Evolutionary conservation across 2,113 vertebrate species (phyloP).

Genomic region (Megaleporinus macrocephalus): DNA sequence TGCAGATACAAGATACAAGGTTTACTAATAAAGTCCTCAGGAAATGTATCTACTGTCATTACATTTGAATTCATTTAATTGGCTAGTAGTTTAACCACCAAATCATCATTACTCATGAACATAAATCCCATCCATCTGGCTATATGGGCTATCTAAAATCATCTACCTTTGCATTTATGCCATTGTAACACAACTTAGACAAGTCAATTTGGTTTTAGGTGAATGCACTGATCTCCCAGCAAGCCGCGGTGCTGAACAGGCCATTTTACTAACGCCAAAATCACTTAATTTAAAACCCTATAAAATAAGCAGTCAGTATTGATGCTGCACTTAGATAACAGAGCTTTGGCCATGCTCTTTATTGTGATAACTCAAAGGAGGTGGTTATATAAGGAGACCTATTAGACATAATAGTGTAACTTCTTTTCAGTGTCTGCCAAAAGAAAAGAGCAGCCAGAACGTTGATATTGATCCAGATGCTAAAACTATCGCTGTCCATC

Average conservation of each 20-base stretch:
- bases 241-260: not conserved
- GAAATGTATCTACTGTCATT: too few relatives aligned
- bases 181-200: not conserved
- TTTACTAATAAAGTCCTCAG: too few relatives aligned
- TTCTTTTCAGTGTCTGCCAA: not conserved
- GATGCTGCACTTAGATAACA: not conserved
- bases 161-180: not conserved
- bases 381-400: not conserved
- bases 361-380: not conserved
- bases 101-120: too few relatives aligned
- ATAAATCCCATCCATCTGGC: not conserved
- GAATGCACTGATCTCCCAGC: conserved; percentile 5
- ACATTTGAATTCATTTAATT: too few relatives aligned
- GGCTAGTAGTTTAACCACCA: too few relatives aligned
- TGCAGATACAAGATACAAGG: too few relatives aligned
- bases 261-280: not conserved
- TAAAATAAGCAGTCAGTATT: not conserved
- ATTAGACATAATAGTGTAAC: not conserved
- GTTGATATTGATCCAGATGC: not conserved
- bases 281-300: not conserved
- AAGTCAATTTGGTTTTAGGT: not conserved
- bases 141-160: not conserved
- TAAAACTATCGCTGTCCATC: not conserved
- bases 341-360: not conserved
- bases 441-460: not conserved